phyloP scores from a whole-genome alignment of 2,888 invertebrate genomes.

The Caenorhabditis sp. region DNA sequence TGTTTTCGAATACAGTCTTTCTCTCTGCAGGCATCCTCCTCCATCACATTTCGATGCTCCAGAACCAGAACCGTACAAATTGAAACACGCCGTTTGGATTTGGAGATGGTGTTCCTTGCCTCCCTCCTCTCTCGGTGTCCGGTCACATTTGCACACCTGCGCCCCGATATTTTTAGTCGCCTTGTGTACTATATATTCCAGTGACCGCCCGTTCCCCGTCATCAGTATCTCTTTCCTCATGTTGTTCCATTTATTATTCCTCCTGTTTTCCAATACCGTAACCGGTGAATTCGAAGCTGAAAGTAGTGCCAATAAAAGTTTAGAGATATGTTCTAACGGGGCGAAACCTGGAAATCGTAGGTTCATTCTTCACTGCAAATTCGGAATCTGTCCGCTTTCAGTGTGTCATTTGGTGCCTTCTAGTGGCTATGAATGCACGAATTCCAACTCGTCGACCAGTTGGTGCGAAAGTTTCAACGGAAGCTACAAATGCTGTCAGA shows the following conservation, averaged over 20 bases:
- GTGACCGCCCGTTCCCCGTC: conserved; percentile 19
- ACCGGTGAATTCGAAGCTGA: neutral
- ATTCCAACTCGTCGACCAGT: conserved; percentile 28
- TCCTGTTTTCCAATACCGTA: conserved; percentile 7
- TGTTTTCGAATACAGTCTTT: neutral
- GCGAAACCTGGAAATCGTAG: conserved; percentile 38
- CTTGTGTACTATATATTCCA: conserved; percentile 54
- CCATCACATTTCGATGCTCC: conserved; percentile 50
- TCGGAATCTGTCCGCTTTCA: conserved; percentile 5
- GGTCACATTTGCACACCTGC: conserved; percentile 54
- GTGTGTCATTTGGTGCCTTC: conserved; percentile 49
- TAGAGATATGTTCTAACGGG: conserved; percentile 49
- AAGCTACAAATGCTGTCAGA: conserved; percentile 58
- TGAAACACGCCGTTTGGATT: conserved; percentile 42
- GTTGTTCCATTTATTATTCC: conserved; percentile 17
- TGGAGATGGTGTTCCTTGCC: conserved; percentile 50
- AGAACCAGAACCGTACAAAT: conserved; percentile 53
- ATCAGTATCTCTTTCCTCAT: conserved; percentile 13
- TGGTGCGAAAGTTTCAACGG: conserved; percentile 61
- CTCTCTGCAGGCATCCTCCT: conserved; percentile 50
- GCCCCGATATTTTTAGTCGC: conserved; percentile 51
- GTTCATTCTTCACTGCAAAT: neutral
- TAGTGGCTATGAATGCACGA: conserved; percentile 51
- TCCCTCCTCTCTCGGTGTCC: too few relatives aligned
- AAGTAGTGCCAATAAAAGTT: conserved; percentile 7